phyloP scores from a whole-genome alignment of 2,113 vertebrate genomes.

The Willisornis vidua region DNA sequence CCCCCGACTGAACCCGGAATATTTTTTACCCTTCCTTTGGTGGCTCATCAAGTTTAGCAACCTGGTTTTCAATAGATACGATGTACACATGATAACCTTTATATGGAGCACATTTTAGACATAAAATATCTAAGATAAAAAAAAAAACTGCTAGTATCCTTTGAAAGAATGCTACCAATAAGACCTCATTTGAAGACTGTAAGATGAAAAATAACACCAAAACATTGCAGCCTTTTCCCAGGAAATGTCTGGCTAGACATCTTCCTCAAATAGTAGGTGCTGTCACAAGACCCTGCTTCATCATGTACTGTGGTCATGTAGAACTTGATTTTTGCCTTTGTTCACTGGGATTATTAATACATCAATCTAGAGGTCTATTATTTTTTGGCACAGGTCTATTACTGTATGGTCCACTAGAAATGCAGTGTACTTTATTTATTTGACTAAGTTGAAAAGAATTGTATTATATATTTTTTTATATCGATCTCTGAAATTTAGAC shows the following conservation, averaged over 20 bases:
- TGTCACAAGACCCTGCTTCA: background rate
- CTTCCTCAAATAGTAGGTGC: background rate
- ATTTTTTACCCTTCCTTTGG: background rate
- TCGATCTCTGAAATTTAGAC: background rate
- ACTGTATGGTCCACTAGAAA: background rate
- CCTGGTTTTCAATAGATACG: background rate
- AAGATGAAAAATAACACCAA: background rate
- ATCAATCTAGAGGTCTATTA: background rate
- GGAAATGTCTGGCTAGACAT: background rate
- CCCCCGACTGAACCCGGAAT: background rate
- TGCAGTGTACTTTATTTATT: background rate
- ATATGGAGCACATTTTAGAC: background rate
- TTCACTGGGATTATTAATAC: background rate
- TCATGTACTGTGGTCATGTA: background rate
- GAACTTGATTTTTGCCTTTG: background rate
- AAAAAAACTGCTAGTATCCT: background rate
- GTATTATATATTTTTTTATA: background rate
- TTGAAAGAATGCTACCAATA: background rate
- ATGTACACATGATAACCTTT: background rate
- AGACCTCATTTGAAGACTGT: background rate
- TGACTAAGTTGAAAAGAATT: background rate
- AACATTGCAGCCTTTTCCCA: background rate
- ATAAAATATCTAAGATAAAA: background rate
- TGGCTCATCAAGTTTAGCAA: background rate
- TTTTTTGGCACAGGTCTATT: background rate